A percentile compares a stretch with the other conserved stretches of the same genome.
These are phyloP conservation scores for Caenorhabditis wallacei DNA, from an alignment of 2,888 invertebrate genomes.

Conservation along the genomic window DNA sequence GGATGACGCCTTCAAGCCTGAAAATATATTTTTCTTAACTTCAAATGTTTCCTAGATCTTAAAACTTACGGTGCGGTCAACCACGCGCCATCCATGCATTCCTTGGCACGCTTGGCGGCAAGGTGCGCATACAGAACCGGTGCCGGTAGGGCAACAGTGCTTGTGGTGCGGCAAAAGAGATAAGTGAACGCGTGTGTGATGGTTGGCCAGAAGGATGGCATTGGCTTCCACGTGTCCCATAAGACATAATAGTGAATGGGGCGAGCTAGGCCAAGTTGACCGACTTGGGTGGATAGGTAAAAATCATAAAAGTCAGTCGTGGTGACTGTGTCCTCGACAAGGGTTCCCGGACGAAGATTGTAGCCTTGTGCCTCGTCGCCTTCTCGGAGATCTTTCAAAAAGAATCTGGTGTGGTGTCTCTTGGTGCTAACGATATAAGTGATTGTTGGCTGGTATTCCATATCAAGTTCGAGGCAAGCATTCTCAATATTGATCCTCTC, in stretches of 20 bases:
- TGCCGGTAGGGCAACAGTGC: conserved; percentile 85
- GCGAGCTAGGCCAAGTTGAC: conserved; percentile 79
- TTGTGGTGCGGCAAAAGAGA: conserved; percentile 90
- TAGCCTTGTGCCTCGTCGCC: not conserved
- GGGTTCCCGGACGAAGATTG: conserved; percentile 78
- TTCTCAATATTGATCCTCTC: conserved; percentile 35
- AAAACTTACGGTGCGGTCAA: not conserved
- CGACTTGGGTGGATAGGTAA: conserved; percentile 78
- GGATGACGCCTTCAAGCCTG: not conserved
- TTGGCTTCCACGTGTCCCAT: conserved; percentile 88
- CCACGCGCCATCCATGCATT: conserved; percentile 37
- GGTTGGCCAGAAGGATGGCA: conserved; percentile 86
- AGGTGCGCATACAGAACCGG: conserved; percentile 82
- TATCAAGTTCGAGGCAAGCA: conserved; percentile 11
- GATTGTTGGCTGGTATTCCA: conserved; percentile 37
- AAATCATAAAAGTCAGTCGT: conserved; percentile 74
- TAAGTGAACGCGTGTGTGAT: conserved; percentile 90
- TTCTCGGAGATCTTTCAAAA: not conserved
- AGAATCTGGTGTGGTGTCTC: conserved; percentile 65
- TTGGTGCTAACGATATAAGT: conserved; percentile 65
- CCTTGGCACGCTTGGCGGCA: conserved; percentile 61
- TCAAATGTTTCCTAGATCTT: too few species aligned
- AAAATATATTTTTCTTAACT: not conserved
- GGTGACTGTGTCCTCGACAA: conserved; percentile 76
- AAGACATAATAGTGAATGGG: conserved; percentile 91